Base-by-base conservation (phyloP, 1,140 invertebrate genomes). In the Apis florea region DNA sequence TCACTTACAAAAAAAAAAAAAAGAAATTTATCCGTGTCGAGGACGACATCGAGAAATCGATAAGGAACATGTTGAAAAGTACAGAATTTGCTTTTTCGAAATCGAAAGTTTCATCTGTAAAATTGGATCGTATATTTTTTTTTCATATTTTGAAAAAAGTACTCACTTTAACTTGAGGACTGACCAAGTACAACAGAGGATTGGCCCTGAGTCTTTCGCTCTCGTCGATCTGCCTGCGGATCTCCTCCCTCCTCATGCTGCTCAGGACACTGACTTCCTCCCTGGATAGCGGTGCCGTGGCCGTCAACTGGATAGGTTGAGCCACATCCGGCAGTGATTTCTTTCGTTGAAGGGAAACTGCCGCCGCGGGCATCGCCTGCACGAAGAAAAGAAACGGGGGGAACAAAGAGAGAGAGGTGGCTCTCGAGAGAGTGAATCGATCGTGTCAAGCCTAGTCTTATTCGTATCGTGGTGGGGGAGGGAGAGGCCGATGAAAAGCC, bases 101-200 rank as follows among this genome's bases (percentile, higher is more conserved):
- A n/a, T n/a, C n/a, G n/a, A n/a, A n/a, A n/a, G n/a, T n/a, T n/a
- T n/a, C n/a, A n/a, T n/a, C 31, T 31, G 31, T 31, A 31, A 31
- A 31, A 31, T 31, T 31, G 31, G 31, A 31, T 31, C 31, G 21
- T 2, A 56, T 56, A 24, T n/a, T 12, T 11, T 59, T 59, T 3
- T 21, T 19, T 58, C 19, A 9, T 56, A 8, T 21, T 13, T 1
- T n/a, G 0, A 17, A 10, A 6, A 12, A 53, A 1, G 0, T 86
- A 94, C 94, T 95, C 95, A 99, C 98, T 97, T 98, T 98, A 88
- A 99, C 97, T 95, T 98, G 96, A 89, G 98, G 98, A 97, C 98
- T 98, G 96, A 98, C 96, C 92, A 99, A 95, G 93, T 98, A 99
- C 75, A 99, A 95, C 83, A 99, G 95, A 88, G 98, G 98, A 95